A percentile compares a stretch with the other conserved stretches of the same genome.
Conservation (phyloP, 2,888 invertebrate genomes). For the Nudaria mundana region DNA sequence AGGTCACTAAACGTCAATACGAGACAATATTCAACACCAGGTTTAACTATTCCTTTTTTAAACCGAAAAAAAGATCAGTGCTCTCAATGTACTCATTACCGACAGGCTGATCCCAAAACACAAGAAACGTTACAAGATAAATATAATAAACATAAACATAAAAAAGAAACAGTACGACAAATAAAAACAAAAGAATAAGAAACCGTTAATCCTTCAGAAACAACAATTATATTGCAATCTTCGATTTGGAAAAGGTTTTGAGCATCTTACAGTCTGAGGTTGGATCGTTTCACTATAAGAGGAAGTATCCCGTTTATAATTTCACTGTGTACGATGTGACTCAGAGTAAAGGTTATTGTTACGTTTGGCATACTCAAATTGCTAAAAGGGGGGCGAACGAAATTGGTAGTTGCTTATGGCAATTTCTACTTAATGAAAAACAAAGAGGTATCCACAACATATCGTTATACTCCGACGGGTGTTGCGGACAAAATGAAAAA, state of each 20-base stretch:
- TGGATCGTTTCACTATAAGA: constrained; percentile 3
- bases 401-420: constrained; percentile 11
- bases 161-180: background rate
- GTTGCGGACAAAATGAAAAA: constrained; percentile 12
- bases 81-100: no score
- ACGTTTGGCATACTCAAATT: constrained; percentile 9
- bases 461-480: constrained; percentile 13
- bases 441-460: constrained; percentile 6
- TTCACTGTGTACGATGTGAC: no score
- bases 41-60: background rate
- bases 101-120: no score
- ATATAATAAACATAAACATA: no score
- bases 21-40: background rate
- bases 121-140: no score
- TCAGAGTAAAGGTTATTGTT: constrained; percentile 4
- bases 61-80: no score
- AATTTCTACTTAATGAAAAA: constrained; percentile 7
- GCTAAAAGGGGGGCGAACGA: constrained; percentile 11
- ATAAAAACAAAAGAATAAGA: constrained; percentile 1
- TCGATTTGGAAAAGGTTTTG: constrained; percentile 1
- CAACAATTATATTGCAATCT: constrained; percentile 1
- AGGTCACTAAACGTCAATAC: background rate
- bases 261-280: constrained; percentile 1
- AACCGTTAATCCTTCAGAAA: constrained; percentile 1
- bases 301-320: background rate